Conservation (phyloP, 1,140 invertebrate genomes). For the Galendromus occidentalis region DNA sequence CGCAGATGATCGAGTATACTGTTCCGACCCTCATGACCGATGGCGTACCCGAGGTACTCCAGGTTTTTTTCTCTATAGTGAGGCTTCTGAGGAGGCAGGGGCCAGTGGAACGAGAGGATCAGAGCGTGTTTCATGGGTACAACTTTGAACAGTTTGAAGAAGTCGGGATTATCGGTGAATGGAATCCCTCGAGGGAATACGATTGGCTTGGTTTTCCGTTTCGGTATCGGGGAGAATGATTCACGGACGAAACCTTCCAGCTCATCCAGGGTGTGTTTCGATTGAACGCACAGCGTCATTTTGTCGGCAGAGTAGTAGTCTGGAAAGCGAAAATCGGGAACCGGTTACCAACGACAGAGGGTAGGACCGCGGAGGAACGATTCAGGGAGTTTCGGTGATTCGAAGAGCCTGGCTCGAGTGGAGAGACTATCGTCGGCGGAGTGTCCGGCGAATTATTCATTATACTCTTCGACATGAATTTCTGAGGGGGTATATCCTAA, state of each 20-base stretch:
- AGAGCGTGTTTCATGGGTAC: conserved; percentile 32
- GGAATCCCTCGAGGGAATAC: background rate
- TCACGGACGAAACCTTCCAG: background rate
- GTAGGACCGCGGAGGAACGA: too few relatives aligned
- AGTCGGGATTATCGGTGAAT: background rate
- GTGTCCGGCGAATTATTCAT: too few relatives aligned
- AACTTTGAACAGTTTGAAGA: conserved; percentile 19
- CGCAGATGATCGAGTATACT: background rate
- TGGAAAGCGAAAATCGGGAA: background rate
- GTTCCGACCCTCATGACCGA: background rate
- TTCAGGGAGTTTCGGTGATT: too few relatives aligned
- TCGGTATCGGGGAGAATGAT: background rate
- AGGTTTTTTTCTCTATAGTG: background rate
- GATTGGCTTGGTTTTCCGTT: background rate
- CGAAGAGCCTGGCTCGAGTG: too few relatives aligned
- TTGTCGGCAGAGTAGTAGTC: background rate
- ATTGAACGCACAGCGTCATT: background rate
- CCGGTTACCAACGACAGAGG: too few relatives aligned
- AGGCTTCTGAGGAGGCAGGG: conserved; percentile 22
- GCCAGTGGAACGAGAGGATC: conserved; percentile 28
- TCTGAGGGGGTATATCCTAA: too few relatives aligned
- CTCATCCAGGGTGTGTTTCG: background rate
- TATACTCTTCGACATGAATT: too few relatives aligned
- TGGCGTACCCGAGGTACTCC: background rate
- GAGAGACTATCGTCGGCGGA: too few relatives aligned